Evolutionary conservation across 2,797 vertebrate genomes (phyloP), one percentile per base, ranked within the genome.

Genomic region (Eulemur albifrons): DNA sequence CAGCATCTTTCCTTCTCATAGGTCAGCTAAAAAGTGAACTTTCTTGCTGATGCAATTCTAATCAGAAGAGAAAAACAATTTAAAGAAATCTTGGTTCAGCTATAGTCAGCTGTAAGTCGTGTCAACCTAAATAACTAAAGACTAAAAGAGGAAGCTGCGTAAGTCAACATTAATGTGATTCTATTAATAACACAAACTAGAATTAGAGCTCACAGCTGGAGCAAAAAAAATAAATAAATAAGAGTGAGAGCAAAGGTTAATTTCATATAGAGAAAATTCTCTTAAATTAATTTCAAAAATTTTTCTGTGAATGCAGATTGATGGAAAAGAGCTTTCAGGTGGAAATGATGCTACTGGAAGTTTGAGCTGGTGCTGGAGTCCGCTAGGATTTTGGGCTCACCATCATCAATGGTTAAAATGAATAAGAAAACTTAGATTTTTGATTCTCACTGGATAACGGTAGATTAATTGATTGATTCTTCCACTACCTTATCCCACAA

Each of bases 151-250:
- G 63, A 93, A 96, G 35, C 52, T 59, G 20, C 25, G 45, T 80
- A 97, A 97, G 77, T 92, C 72, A 95, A 80, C 88, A 79, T 93
- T 97, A 97, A 92, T 70, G n/a, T 32, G 87, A 83, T 40, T 93
- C 93, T 93, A 89, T 96, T 96, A 94, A 95, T 95, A 93, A 93
- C 93, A 94, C 18, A 67, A 43, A 67, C 52, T 73, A 85, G 90
- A 97, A 94, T 95, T 83, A 93, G 67, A 93, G n/a, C 76, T 84
- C 38, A 88, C 81, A 96, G 77, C 72, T 95, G 92, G 75, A 79
- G 48, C 7, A 90, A 89, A 30, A 30, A 52, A 82, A 89, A 89
- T 50, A 75, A 80, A 81, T 67, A 75, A 45, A 5, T 67, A 70
- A 23, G 15, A 73, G 13, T 80, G 35, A 75, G 69, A 80, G 25